A percentile compares a stretch with the other conserved stretches of the same genome.
phyloP scores from a whole-genome alignment of 2,888 invertebrate genomes.

The Steinernema scapterisci region DNA sequence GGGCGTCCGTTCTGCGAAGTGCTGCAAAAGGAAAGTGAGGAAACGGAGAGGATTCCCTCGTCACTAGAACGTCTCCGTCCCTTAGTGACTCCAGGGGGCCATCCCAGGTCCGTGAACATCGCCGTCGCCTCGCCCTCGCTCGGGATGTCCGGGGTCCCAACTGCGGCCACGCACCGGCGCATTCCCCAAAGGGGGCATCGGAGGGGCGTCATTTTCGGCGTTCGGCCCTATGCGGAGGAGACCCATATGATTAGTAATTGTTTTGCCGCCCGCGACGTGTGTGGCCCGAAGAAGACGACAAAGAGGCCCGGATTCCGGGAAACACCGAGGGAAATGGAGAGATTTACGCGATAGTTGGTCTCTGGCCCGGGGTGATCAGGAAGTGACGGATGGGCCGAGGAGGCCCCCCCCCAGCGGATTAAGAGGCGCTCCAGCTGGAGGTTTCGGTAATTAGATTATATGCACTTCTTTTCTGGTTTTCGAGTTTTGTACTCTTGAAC shows the following conservation, averaged over 20 bases:
- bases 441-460: too few species aligned
- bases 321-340: too few species aligned
- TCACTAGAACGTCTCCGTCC: background rate
- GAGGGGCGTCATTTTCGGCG: background rate
- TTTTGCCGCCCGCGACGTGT: background rate
- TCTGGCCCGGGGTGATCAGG: too few species aligned
- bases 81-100: background rate
- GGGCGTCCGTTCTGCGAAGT: constrained; percentile 5
- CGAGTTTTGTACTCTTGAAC: too few species aligned
- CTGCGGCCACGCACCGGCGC: background rate
- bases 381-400: too few species aligned
- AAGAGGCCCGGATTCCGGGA: background rate
- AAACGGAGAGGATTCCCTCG: background rate
- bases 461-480: too few species aligned
- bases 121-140: background rate
- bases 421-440: too few species aligned
- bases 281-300: background rate
- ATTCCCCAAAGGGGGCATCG: background rate
- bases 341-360: too few species aligned
- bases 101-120: constrained; percentile 10
- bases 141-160: background rate
- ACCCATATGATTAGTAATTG: constrained; percentile 2
- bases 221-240: background rate
- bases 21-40: constrained; percentile 13
- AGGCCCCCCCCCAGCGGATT: too few species aligned